Conservation (phyloP, 2,113 vertebrate genomes). For the Scomber colias region DNA sequence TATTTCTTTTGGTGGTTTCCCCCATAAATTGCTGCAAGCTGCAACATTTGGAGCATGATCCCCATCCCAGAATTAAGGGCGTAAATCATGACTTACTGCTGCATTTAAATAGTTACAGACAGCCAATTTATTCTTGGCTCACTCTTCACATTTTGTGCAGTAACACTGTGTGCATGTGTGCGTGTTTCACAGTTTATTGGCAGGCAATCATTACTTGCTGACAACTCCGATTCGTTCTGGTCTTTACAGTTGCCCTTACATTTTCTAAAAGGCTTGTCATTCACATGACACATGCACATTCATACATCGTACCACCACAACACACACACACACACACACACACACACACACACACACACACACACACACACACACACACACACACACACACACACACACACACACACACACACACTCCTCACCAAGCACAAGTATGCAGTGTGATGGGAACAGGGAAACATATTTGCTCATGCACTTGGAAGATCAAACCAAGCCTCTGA, state of each 20-base stretch:
- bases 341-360: not conserved
- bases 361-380: too few species aligned
- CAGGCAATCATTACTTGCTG: slow-evolving; percentile 74
- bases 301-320: not conserved
- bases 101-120: slow-evolving; percentile 86
- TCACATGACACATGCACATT: slow-evolving; percentile 6
- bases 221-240: slow-evolving; percentile 73
- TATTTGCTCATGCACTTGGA: slow-evolving; percentile 28
- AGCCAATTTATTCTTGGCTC: slow-evolving; percentile 85
- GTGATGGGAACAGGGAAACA: slow-evolving; percentile 13
- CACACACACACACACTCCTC: slow-evolving; percentile 1
- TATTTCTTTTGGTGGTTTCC: slow-evolving; percentile 81
- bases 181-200: slow-evolving; percentile 47
- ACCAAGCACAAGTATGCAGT: not conserved
- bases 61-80: slow-evolving; percentile 66
- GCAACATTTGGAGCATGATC: slow-evolving; percentile 81
- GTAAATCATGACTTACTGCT: slow-evolving; percentile 83
- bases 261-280: slow-evolving; percentile 49
- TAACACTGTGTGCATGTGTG: slow-evolving; percentile 55
- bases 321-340: too few species aligned
- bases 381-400: too few species aligned
- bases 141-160: slow-evolving; percentile 51
- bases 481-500: slow-evolving; percentile 17
- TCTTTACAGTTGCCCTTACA: slow-evolving; percentile 62
- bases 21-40: slow-evolving; percentile 82